Evolutionary conservation across 2,797 vertebrate genomes (phyloP).

Genomic region (Pagetopsis macropterus): DNA sequence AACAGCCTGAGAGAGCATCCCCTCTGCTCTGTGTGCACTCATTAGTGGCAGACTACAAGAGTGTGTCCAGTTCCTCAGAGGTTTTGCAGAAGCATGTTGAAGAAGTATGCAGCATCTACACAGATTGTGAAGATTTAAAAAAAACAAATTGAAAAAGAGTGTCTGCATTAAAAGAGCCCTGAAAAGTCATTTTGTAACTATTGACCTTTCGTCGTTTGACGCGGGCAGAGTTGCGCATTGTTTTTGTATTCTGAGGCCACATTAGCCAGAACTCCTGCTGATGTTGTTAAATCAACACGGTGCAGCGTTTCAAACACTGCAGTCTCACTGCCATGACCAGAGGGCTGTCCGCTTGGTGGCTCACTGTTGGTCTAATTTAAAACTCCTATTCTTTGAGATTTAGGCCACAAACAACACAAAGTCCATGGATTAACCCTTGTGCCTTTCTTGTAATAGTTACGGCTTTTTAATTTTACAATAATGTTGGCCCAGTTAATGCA

Average conservation of each 20-base stretch:
- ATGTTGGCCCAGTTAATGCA: too few relatives aligned
- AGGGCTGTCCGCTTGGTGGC: not conserved
- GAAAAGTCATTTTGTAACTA: not conserved
- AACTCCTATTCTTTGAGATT: not conserved
- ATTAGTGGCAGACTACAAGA: not conserved
- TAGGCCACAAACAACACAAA: not conserved
- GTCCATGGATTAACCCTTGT: not conserved
- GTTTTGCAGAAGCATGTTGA: slow-evolving; percentile 7
- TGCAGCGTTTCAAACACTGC: slow-evolving; percentile 24
- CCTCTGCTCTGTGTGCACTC: not conserved
- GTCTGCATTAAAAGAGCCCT: not conserved
- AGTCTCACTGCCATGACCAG: not conserved
- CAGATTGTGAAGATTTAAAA: not conserved
- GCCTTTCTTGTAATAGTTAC: too few relatives aligned
- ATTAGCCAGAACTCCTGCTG: not conserved
- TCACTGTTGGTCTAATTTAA: slow-evolving; percentile 11
- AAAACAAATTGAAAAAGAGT: not conserved
- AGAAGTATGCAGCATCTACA: not conserved
- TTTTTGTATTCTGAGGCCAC: not conserved
- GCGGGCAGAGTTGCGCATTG: not conserved
- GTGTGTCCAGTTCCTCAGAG: not conserved
- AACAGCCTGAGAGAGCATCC: not conserved
- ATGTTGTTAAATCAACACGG: slow-evolving; percentile 6
- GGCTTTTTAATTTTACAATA: too few relatives aligned
- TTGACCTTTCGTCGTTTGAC: not conserved